Conservation (phyloP, 2,113 vertebrate species). For the Macquaria australasica region DNA sequence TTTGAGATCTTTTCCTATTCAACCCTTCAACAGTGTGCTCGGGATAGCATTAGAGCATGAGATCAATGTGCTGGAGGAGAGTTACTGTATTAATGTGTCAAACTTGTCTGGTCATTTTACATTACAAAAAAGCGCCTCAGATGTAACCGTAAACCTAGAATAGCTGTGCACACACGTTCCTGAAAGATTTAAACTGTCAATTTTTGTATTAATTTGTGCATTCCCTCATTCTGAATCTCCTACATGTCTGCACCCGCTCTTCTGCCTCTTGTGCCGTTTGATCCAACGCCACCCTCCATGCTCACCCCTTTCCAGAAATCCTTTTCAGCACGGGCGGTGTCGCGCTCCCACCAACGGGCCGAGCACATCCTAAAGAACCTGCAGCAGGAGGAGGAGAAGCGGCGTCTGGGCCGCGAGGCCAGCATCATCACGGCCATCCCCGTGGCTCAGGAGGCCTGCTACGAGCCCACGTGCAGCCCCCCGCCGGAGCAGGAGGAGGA, state of each 20-base stretch:
- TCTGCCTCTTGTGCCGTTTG: neutral
- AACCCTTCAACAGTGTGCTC: constrained; percentile 38
- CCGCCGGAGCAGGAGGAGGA: constrained; percentile 97
- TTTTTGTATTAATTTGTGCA: constrained; percentile 12
- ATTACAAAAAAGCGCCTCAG: constrained; percentile 58
- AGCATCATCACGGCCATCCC: constrained; percentile 98
- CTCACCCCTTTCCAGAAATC: constrained; percentile 88
- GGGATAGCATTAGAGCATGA: constrained; percentile 59
- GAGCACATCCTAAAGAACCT: constrained; percentile 99
- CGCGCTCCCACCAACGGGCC: constrained; percentile 96
- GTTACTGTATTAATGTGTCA: constrained; percentile 75
- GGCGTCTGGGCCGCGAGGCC: constrained; percentile 95
- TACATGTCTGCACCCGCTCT: constrained; percentile 24
- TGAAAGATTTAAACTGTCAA: constrained; percentile 14
- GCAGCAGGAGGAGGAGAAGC: constrained; percentile 98
- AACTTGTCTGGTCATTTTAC: constrained; percentile 54
- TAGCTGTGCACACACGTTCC: constrained; percentile 54
- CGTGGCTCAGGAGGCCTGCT: constrained; percentile 97
- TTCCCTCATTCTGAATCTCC: constrained; percentile 18
- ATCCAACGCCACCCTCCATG: constrained; percentile 4
- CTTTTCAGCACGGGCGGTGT: constrained; percentile 97
- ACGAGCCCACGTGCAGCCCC: constrained; percentile 95
- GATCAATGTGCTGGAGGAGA: constrained; percentile 67
- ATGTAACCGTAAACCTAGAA: constrained; percentile 41
- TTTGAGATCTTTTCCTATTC: constrained; percentile 41